Evolutionary conservation across 1,140 invertebrate genomes (phyloP).

Genomic region (Tenebrio molitor): DNA sequence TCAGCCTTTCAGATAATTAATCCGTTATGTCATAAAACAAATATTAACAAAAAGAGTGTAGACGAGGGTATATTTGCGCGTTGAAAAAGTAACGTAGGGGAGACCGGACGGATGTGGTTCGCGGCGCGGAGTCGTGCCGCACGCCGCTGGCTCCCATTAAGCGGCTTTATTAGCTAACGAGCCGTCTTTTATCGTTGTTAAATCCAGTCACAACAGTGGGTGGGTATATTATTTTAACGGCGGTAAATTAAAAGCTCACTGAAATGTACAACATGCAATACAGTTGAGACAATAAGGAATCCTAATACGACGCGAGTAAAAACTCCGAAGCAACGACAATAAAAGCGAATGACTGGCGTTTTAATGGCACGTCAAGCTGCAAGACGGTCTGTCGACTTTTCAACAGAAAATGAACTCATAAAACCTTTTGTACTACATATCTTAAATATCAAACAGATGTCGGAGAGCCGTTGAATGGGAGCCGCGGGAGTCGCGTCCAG

Average conservation of each 20-base stretch:
- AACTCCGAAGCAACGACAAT: constrained; percentile 20
- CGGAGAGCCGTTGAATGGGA: neutral
- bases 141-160: constrained; percentile 7
- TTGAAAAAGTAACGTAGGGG: no score
- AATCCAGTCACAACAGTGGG: constrained; percentile 35
- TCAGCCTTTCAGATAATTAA: no score
- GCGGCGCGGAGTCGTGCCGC: no score
- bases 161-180: constrained; percentile 23
- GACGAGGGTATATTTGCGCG: no score
- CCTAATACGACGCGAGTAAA: constrained; percentile 2
- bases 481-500: no score
- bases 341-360: constrained; percentile 39
- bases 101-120: no score
- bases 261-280: constrained; percentile 35
- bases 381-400: constrained; percentile 34
- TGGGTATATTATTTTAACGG: constrained; percentile 36
- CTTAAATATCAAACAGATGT: constrained; percentile 40
- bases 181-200: constrained; percentile 26
- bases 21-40: no score
- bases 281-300: constrained; percentile 36
- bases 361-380: constrained; percentile 19
- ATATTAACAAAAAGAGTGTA: no score
- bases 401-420: constrained; percentile 34
- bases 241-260: constrained; percentile 30
- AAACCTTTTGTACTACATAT: constrained; percentile 39